Base-by-base conservation (phyloP, 92 coral and sea anemone species). In the Epizoanthus scotinus region DNA sequence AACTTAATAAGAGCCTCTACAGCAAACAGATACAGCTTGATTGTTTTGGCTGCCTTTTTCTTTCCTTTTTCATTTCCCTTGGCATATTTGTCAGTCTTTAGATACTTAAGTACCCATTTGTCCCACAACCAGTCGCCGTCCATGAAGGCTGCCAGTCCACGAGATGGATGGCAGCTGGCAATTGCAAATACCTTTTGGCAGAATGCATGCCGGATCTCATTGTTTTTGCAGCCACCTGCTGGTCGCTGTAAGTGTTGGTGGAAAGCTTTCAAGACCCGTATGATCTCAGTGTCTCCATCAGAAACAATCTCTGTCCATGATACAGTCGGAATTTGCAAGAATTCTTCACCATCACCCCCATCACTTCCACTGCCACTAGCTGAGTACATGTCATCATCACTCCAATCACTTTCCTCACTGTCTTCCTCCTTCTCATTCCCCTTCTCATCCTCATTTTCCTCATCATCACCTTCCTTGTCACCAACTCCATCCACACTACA, bases 91-190 rank as follows among this genome's bases (percentile, higher is more conserved):
- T 59, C 64, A 21, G 25, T 25, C 64, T 59, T 59, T 59, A 59
- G 25, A 59, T 59, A 59, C 64, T 59, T 59, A 59, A 59, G 64
- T n/a, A 59, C 64, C 64, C 64, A 59, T 8, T 59, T 59, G 26
- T 59, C 64, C 64, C 64, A 59, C 26, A 59, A 25, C 64, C 64
- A 59, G 64, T 59, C 12, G 64, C 64, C 64, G 20, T 59, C 64
- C 22, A 59, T n/a, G 64, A 59, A 59, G 26, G 64, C 25, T 59
- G 21, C 26, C 22, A 59, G 64, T 3, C 64, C 64, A 59, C 8
- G 64, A 21, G 64, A 59, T 59, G 64, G 64, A 59, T 59, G 64
- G 64, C 64, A 20, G 64, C 64, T 59, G n/a, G 64, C 64, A 59
- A 59, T 59, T 21, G 64, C 22, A 25, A 59, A 59, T 21, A 59